phyloP scores from a whole-genome alignment of 1,140 invertebrate genomes.

The Diprion similis region DNA sequence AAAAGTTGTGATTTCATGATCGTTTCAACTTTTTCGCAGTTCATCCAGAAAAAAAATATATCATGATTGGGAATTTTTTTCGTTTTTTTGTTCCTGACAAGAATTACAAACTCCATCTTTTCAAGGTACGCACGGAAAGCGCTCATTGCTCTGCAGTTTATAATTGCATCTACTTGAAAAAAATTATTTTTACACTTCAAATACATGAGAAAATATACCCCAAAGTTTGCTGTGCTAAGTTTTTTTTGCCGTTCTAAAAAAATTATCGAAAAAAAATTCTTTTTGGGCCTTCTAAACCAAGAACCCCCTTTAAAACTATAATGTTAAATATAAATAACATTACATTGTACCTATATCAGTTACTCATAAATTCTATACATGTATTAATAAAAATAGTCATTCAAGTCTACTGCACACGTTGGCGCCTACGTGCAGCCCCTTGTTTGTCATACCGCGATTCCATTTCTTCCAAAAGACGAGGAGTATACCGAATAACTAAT shows the following conservation, averaged over 20 bases:
- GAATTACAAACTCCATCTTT: constrained; percentile 14
- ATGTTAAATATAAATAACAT: too few relatives aligned
- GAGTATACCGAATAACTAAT: constrained; percentile 97
- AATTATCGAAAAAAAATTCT: constrained; percentile 1
- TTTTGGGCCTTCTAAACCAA: not conserved
- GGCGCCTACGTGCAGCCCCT: constrained; percentile 79
- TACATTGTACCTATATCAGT: too few relatives aligned
- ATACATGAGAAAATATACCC: constrained; percentile 6
- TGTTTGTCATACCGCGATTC: constrained; percentile 98
- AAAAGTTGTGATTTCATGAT: constrained; percentile 3
- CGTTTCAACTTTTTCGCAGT: constrained; percentile 7
- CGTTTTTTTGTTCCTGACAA: constrained; percentile 1
- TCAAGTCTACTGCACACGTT: constrained; percentile 66
- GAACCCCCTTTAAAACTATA: not conserved
- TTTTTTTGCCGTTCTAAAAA: constrained; percentile 7
- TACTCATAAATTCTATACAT: too few relatives aligned
- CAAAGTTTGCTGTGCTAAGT: constrained; percentile 5
- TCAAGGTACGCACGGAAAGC: not conserved
- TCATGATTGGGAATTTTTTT: not conserved
- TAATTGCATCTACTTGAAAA: not conserved
- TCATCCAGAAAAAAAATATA: constrained; percentile 14
- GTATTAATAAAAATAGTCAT: too few relatives aligned
- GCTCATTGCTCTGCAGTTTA: not conserved
- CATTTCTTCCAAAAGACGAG: constrained; percentile 99
- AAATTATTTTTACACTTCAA: not conserved